phyloP scores from a whole-genome alignment of 2,113 vertebrate species.

The Gavialis gangeticus region DNA sequence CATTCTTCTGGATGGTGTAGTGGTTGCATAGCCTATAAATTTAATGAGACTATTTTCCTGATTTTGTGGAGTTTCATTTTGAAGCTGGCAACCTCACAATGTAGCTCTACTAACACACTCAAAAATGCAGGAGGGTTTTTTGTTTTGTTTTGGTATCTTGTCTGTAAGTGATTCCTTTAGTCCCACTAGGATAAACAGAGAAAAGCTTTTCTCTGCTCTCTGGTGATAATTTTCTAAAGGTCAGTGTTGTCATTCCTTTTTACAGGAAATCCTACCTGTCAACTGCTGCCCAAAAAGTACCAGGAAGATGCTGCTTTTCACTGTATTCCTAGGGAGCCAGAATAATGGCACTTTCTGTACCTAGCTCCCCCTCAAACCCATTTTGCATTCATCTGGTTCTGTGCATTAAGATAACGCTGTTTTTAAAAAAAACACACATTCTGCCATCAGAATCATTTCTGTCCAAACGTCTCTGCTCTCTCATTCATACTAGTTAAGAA shows the following conservation, averaged over 20 bases:
- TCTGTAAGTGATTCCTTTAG: slow-evolving; percentile 13
- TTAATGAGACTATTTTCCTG: neutral
- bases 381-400: slow-evolving; percentile 4
- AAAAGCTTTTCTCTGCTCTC: slow-evolving; percentile 48
- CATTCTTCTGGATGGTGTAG: slow-evolving; percentile 12
- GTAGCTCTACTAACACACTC: slow-evolving; percentile 1
- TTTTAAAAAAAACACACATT: neutral
- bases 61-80: slow-evolving; percentile 25
- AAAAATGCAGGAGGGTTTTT: slow-evolving; percentile 31
- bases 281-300: slow-evolving; percentile 17
- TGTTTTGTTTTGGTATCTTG: slow-evolving; percentile 51
- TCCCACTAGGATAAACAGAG: slow-evolving; percentile 48
- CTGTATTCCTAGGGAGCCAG: slow-evolving; percentile 1
- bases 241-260: slow-evolving; percentile 58
- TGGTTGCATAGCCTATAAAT: slow-evolving; percentile 11
- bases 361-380: neutral
- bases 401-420: neutral
- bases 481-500: slow-evolving; percentile 10
- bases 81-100: slow-evolving; percentile 17
- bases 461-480: neutral
- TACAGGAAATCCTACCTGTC: slow-evolving; percentile 58
- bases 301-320: slow-evolving; percentile 27
- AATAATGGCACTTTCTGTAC: neutral
- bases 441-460: slow-evolving; percentile 25
- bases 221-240: slow-evolving; percentile 68